Evolutionary conservation across 2,888 invertebrate genomes (phyloP), one percentile per base, ranked within the genome.

Genomic region (Mimachlamys varia): DNA sequence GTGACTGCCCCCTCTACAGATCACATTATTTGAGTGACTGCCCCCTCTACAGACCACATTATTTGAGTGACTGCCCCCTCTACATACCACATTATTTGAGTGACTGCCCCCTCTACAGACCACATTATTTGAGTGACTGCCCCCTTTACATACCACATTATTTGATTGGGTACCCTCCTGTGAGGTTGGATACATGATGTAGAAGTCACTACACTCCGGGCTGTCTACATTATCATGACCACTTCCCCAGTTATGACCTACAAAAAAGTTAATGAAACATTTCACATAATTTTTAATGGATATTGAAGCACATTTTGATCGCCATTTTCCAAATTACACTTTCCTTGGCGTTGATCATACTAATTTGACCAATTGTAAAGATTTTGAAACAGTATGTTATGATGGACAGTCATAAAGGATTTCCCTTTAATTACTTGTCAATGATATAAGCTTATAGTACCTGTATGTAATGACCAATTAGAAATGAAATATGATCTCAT

Each of bases 231-330:
- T 76, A 33, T 76, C 76, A 76, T 76, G 76, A 7, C 76, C 76
- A 76, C 76, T 76, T 76, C 76, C 76, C 76, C 76, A 76, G 76
- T 76, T 76, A 76, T 76, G 76, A 10, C 76, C 76, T 76, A 76
- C 76, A 76, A 76, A 27, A 33, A 0, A 76, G 2, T 17, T 1
- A 53, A 19, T 2, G 5, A 2, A 53, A 53, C 19, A 19, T 53
- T 1, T 10, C 3, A 53, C 12, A 19, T 53, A 53, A 53, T 53
- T 12, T 53, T 53, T 2, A 12, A 19, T 7, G 7, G 44, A 7
- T 3, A 44, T 44, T 44, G 44, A 44, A 44, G 44, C 44, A 44
- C 44, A 44, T 5, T 44, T 44, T 5, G 44, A 44, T 7, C 44
- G 4, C 44, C 3, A 3, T 44, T 5, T 7, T 7, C 44, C 3